Percentiles rank a stretch among this genome's conserved stretches.
Evolutionary conservation across 30 jellyfish, hydroid and myxozoan species (phyloP).

Genomic region (Hydractinia echinata): DNA sequence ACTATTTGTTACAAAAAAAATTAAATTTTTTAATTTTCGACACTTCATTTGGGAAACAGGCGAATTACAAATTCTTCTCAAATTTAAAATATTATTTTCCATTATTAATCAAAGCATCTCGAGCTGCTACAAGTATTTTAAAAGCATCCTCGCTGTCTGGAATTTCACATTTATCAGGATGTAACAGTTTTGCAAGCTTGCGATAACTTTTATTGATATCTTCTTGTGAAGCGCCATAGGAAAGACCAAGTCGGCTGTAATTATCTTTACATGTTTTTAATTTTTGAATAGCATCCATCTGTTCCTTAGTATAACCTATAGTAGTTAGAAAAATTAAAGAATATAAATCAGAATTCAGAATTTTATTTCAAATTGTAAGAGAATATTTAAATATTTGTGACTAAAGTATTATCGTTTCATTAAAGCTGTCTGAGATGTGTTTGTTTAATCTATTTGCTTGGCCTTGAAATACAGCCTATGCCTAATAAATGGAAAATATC

Average conservation of each 20-base stretch:
- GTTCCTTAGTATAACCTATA: conserved; percentile 64
- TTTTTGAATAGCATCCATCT: conserved; percentile 64
- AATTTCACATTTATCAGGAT: conserved; percentile 79
- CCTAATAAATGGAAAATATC: no score
- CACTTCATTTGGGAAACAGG: no score
- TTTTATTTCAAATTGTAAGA: no score
- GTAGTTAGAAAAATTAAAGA: not conserved
- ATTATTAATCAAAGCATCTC: conserved; percentile 38
- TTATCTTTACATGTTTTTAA: conserved; percentile 56
- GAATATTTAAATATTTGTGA: no score
- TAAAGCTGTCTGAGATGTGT: no score
- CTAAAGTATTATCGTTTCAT: no score
- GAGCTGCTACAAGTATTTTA: conserved; percentile 63
- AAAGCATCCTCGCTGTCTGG: conserved; percentile 86
- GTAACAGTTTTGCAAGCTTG: conserved; percentile 65
- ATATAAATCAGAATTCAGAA: not conserved
- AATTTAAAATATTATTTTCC: not conserved
- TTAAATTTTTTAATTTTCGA: no score
- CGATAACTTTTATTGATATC: conserved; percentile 67
- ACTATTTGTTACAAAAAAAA: no score
- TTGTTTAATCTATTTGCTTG: no score
- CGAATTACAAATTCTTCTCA: no score
- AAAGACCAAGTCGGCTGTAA: conserved; percentile 64
- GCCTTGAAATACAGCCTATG: no score
- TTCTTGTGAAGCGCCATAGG: conserved; percentile 60